Base-by-base conservation (phyloP, 2,113 vertebrate species). In the Muntiacus reevesi region DNA sequence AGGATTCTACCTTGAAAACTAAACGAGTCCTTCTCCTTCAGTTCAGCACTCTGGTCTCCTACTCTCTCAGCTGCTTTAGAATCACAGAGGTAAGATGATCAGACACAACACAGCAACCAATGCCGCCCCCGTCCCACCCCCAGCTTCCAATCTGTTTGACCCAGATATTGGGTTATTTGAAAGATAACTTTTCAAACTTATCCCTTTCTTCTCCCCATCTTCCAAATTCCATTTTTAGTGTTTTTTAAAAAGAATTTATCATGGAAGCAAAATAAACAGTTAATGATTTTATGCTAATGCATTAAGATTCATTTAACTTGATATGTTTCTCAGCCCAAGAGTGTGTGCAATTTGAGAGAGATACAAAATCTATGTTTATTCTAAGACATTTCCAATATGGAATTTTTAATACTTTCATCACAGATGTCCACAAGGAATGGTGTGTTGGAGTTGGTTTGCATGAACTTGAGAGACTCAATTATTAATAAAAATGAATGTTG, bases 301-400 rank as follows among this genome's bases (percentile, higher is more conserved):
- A 89, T 78, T 94, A 89, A 96, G 85, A 92, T 93, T 95, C 17
- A 36, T 93, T 88, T 60, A 87, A 95, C 8, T 92, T 83, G 43
- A 92, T 95, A 28, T 67, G 9, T 79, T 96, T 83, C 2, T 87
- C 30, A 83, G 89, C 45, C 54, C 23, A 33, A 71, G 45, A 67
- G 9, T 78, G 54, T 62, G 9, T 87, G 11, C 64, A 60, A 52
- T 95, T 88, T 33, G 33, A 81, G 17, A 91, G 17, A 84, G 17
- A 89, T 45, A 7, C 59, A 83, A 71, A 92, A n/a, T 2, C 19
- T 47, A 14, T 78, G 45, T 9, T 95, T 96, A 47, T 94, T 86
- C 14, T 74, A 60, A 95, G 78, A n/a, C 6, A 54, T 33, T 89
- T 86, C 3, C 3, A 21, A 27, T 59, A 90, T 86, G 78, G 59